Base-by-base conservation (phyloP, 2,113 vertebrate genomes). In the Salvator merianae region DNA sequence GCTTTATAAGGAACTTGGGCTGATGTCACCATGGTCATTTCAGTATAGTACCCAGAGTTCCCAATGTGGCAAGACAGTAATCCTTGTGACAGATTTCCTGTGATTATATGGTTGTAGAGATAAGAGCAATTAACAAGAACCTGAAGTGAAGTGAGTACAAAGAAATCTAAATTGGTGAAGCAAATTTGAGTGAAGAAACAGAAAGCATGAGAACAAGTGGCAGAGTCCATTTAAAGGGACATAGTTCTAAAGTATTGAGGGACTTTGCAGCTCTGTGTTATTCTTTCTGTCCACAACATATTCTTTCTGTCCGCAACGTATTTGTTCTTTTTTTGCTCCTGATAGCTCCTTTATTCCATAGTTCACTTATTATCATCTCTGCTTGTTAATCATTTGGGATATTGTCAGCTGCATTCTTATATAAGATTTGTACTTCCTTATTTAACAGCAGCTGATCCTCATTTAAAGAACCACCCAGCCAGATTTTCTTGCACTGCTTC, bases 221-320 rank as follows among this genome's bases (percentile, higher is more conserved):
- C 3, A 28, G 32, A 86, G 36, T 65, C 36, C 50, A 43, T 5
- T 18, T 36, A 34, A 26, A 18, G 13, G 32, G 5, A 14, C 0
- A 0, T 13, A 59, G 79, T 38, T 68, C 2, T 55, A 55, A 18
- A 55, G 80, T 3, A 12, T 65, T 71, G 34, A 83, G 59, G 38
- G 79, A 13, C 36, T 78, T 16, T 82, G 36, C 38, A 85, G 55
- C 74, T 12, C 0, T 77, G 84, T 81, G 72, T 84, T 87, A 83
- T 83, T 34, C 70, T 65, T 76, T 89, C 43, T 78, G 5, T 32
- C 62, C 26, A 22, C 1, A 82, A 84, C 55, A 85, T 87, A 83
- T 83, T 34, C 70, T 65, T 76, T 89, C 43, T 78, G 5, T 32
- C 62, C 26, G 18, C 1, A 82, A 84, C 55, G 3, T 24, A 24